These are phyloP conservation scores for Hylaeus volcanicus DNA, from an alignment of 1,140 invertebrate species.

Conservation along the genomic window DNA sequence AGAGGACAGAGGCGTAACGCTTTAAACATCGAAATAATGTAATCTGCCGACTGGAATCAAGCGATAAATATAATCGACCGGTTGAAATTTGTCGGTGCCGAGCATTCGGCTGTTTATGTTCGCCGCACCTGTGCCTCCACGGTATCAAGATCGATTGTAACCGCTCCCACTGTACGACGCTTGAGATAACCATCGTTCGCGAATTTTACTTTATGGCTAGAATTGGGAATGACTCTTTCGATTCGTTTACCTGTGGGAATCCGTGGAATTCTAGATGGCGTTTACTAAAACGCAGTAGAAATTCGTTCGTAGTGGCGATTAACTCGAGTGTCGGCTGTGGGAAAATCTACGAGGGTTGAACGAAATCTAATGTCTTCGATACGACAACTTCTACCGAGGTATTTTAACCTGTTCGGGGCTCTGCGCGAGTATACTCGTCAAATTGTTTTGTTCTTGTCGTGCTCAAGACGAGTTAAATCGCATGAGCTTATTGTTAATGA, in stretches of 20 bases:
- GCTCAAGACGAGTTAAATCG: no score
- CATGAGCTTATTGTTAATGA: no score
- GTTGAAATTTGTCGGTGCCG: slow-evolving; percentile 68
- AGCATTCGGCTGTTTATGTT: slow-evolving; percentile 22
- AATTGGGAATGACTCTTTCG: neutral
- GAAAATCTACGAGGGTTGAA: no score
- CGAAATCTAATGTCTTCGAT: no score
- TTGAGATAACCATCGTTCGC: neutral
- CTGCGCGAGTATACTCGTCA: no score
- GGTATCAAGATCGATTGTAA: slow-evolving; percentile 4
- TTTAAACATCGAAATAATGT: slow-evolving; percentile 70
- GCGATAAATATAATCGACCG: slow-evolving; percentile 70
- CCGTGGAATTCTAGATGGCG: neutral
- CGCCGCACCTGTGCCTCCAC: slow-evolving; percentile 52
- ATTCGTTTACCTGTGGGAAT: neutral
- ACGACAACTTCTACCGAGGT: no score
- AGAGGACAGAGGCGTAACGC: slow-evolving; percentile 46
- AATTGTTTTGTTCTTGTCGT: no score
- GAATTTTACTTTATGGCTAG: neutral
- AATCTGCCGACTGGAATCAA: slow-evolving; percentile 67
- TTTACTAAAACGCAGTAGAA: no score
- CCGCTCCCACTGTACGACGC: neutral
- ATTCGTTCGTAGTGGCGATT: neutral
- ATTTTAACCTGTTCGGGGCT: no score
- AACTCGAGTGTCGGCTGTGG: neutral